phyloP scores from a whole-genome alignment of 2,113 vertebrate species.

The Ptychochromis oligacanthus region DNA sequence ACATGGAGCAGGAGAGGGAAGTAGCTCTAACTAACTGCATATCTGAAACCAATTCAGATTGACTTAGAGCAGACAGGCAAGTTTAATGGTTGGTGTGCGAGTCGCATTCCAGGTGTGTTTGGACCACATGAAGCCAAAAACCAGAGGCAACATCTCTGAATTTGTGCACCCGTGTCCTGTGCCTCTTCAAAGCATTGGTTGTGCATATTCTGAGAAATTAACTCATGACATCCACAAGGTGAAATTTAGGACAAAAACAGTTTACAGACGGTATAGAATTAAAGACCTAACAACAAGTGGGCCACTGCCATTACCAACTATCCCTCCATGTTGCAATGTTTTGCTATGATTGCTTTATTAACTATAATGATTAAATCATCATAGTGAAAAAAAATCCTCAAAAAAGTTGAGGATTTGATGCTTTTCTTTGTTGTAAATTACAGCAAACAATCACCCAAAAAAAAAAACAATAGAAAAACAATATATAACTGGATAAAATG shows the following conservation, averaged over 20 bases:
- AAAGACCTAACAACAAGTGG: too few relatives aligned
- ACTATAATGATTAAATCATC: too few relatives aligned
- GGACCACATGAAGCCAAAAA: background rate
- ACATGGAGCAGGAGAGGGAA: conserved; percentile 17
- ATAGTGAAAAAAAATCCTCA: too few relatives aligned
- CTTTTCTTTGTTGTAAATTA: too few relatives aligned
- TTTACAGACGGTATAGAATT: background rate
- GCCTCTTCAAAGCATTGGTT: background rate
- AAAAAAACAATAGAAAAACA: too few relatives aligned
- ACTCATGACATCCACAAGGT: background rate
- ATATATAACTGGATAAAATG: background rate
- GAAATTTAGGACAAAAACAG: background rate
- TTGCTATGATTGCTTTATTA: too few relatives aligned
- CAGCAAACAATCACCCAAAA: too few relatives aligned
- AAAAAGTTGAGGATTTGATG: too few relatives aligned
- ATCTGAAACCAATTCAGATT: conserved; percentile 38
- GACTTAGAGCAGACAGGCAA: conserved; percentile 6
- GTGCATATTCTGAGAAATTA: accelerated
- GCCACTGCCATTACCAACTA: too few relatives aligned
- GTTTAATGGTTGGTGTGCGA: background rate
- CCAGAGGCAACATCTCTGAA: background rate
- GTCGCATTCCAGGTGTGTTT: background rate
- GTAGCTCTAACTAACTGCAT: conserved; percentile 12
- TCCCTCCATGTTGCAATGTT: too few relatives aligned
- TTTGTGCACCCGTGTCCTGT: background rate